Percentiles rank a stretch among this genome's conserved stretches.
Conservation (phyloP, 2,113 vertebrate genomes). For the Daphoenositta chrysoptera region DNA sequence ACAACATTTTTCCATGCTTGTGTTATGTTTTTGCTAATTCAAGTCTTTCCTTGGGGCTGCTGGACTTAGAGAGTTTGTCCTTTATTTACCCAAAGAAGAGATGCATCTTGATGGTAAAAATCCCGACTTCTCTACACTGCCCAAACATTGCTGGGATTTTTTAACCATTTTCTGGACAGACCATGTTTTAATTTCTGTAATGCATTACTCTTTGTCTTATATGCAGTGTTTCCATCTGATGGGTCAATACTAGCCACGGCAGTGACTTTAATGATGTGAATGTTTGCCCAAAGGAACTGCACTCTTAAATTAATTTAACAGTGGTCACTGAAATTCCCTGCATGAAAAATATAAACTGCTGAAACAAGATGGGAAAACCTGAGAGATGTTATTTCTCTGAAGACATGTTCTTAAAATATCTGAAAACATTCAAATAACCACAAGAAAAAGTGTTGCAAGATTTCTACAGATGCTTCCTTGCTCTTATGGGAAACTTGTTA, state of each 20-base stretch:
- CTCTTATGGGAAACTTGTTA: not conserved
- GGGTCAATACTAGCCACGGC: not conserved
- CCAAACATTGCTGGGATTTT: accelerated
- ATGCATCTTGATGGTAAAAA: not conserved
- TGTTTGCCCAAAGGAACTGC: not conserved
- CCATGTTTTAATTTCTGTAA: not conserved
- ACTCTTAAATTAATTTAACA: not conserved
- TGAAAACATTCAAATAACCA: not conserved
- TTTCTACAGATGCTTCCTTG: not conserved
- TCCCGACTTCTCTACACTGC: not conserved
- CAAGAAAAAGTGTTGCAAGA: not conserved
- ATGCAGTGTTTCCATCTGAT: not conserved
- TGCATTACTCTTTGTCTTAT: not conserved
- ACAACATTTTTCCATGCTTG: not conserved
- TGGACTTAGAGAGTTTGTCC: not conserved
- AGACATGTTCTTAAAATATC: not conserved
- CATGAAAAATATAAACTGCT: not conserved
- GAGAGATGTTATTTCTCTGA: not conserved
- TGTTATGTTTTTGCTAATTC: not conserved
- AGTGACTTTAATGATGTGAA: not conserved
- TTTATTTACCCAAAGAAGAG: not conserved
- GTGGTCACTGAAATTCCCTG: not conserved
- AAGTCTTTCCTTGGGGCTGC: not conserved
- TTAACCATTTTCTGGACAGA: not conserved
- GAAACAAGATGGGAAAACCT: not conserved